A percentile compares a stretch with the other conserved stretches of the same genome.
These are phyloP conservation scores for Callinectes sapidus DNA, from an alignment of 2,888 invertebrate species.

Conservation along the genomic window DNA sequence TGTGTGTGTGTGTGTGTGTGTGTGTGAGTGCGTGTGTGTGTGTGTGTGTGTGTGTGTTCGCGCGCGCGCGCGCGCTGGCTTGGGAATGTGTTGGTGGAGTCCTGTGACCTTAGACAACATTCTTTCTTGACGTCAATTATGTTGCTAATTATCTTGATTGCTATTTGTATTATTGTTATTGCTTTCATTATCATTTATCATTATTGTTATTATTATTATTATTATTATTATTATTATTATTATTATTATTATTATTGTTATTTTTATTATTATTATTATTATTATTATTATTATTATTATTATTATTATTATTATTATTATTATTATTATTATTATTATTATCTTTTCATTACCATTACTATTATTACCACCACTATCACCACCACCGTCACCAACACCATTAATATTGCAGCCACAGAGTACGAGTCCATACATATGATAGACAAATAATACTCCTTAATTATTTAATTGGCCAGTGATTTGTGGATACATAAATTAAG, in stretches of 20 bases:
- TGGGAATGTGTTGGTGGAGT: background rate
- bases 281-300: background rate
- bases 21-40: background rate
- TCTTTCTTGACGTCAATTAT: background rate
- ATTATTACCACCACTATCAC: background rate
- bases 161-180: background rate
- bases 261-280: background rate
- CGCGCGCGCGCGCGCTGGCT: background rate
- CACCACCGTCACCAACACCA: too few species aligned
- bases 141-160: background rate
- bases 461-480: background rate
- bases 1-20: constrained; percentile 17
- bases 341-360: background rate
- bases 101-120: background rate
- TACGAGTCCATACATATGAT: background rate
- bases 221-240: background rate
- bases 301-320: background rate
- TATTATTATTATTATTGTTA: background rate
- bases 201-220: background rate
- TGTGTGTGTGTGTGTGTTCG: background rate
- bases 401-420: background rate
- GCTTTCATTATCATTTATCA: background rate
- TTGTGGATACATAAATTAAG: background rate
- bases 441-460: background rate
- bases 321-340: constrained; percentile 8